These are phyloP conservation scores for Jaculus jaculus DNA, from an alignment of 2,113 vertebrate genomes.

Conservation along the genomic window DNA sequence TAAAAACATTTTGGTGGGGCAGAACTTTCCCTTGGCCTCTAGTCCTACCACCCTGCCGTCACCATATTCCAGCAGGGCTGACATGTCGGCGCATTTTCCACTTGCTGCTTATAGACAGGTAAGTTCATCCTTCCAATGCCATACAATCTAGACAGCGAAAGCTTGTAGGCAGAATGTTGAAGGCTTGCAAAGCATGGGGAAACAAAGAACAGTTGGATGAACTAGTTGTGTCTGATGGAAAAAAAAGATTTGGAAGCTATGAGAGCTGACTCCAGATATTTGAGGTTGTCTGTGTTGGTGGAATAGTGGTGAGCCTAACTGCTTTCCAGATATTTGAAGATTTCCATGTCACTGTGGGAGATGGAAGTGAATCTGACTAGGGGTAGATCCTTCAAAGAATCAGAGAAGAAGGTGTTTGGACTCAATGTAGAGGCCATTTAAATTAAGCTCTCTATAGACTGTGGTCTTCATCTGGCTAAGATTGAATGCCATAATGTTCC, in stretches of 20 bases:
- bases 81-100: not conserved
- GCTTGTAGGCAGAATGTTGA: not conserved
- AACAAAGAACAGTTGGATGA: not conserved
- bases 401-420: not conserved
- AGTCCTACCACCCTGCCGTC: not conserved
- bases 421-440: not conserved
- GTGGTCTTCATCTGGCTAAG: not conserved
- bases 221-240: not conserved
- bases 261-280: constrained; percentile 4
- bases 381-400: not conserved
- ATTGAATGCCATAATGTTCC: not conserved
- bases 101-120: not conserved
- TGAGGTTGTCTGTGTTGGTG: not conserved
- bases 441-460: not conserved
- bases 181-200: not conserved
- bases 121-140: not conserved
- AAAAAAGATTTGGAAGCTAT: not conserved
- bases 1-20: not conserved
- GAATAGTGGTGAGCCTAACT: no score
- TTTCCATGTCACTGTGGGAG: constrained; percentile 15
- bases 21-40: not conserved
- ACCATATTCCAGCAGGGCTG: not conserved
- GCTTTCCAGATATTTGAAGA: not conserved
- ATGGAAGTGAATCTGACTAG: not conserved
- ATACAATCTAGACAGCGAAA: not conserved